Percentiles rank a stretch among this genome's conserved stretches.
phyloP scores from a whole-genome alignment of 2,888 invertebrate species.

The Scaptomyza caliginosa region DNA sequence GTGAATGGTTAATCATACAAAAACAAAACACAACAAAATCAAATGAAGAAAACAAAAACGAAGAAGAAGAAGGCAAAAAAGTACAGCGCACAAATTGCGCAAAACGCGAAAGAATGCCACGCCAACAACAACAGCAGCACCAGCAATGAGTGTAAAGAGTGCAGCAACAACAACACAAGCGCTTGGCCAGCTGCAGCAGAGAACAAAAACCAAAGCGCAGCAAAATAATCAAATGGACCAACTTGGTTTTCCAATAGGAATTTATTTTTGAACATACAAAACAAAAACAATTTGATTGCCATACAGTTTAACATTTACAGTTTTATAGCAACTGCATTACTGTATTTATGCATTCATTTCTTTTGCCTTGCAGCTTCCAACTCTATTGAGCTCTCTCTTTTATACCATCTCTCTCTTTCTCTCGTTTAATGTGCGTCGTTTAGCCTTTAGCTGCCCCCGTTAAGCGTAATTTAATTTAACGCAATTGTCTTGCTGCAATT shows the following conservation, averaged over 20 bases:
- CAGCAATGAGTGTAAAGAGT: slow-evolving; percentile 14
- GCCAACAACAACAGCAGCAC: slow-evolving; percentile 38
- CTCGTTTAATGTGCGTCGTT: slow-evolving; percentile 31
- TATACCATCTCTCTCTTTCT: slow-evolving; percentile 2
- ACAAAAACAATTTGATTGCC: not conserved
- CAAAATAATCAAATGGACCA: slow-evolving; percentile 72
- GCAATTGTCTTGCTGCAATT: slow-evolving; percentile 58
- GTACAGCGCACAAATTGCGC: slow-evolving; percentile 75
- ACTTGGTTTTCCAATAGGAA: slow-evolving; percentile 70
- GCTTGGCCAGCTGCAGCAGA: slow-evolving; percentile 43
- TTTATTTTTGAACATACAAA: no score
- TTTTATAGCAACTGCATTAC: slow-evolving; percentile 19
- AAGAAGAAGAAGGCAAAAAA: no score
- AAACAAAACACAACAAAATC: not conserved
- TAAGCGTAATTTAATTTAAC: slow-evolving; percentile 71
- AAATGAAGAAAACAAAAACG: slow-evolving; percentile 1
- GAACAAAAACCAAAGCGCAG: slow-evolving; percentile 56
- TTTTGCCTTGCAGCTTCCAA: slow-evolving; percentile 18
- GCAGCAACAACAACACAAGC: slow-evolving; percentile 19
- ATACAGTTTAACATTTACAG: slow-evolving; percentile 41
- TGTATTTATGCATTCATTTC: slow-evolving; percentile 22
- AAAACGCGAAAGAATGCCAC: slow-evolving; percentile 69
- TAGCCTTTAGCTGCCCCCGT: slow-evolving; percentile 63
- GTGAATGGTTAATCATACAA: slow-evolving; percentile 43
- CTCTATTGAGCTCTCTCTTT: no score